Base-by-base conservation (phyloP, 53 echinoderm and acorn worm genomes). In the Stichopus horrens region DNA sequence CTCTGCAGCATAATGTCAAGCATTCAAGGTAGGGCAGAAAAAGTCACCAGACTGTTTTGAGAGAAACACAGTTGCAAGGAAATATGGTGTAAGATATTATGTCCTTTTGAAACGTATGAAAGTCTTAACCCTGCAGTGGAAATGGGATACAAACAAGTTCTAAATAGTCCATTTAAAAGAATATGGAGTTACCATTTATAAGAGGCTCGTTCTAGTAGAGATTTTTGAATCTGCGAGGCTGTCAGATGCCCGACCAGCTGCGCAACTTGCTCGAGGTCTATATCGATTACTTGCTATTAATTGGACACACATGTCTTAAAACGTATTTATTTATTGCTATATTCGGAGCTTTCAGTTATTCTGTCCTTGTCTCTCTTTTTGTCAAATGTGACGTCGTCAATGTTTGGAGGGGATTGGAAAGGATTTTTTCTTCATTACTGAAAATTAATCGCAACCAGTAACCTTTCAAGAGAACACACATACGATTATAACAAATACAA, bases 231-330 rank as follows among this genome's bases (percentile, higher is more conserved):
- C 81, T 81, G 21, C 9, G 16, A 58, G 81, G 81, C 58, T 81
- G 81, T 81, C 81, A 81, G 58, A 56, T 57, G 14, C 57, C n/a
- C 81, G 56, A 21, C 19, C 81, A 81, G 81, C 81, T 81, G 81
- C 81, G 57, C 56, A 81, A 23, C 58, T 23, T 58, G 19, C 54
- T 21, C 20, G 16, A 58, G 58, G 58, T 21, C 5, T 58, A 13
- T 81, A 81, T 81, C 58, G 81, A 81, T 81, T 81, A 20, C 58
- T 21, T 81, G 55, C 56, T 56, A 81, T 57, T 81, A 81, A 81
- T 81, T 81, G 81, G 58, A 81, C 58, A 81, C 81, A 56, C 81
- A 79, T 79, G 81, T 58, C 58, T 81, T 58, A 81, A 81, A 37
- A 81, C 57, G 58, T 81, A 57, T 81, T 58, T 58, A 81, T 10